Percentiles rank a stretch among this genome's conserved stretches.
These are phyloP conservation scores for Sebastes kiyomatsui DNA, from an alignment of 2,797 vertebrate species.

Conservation along the genomic window DNA sequence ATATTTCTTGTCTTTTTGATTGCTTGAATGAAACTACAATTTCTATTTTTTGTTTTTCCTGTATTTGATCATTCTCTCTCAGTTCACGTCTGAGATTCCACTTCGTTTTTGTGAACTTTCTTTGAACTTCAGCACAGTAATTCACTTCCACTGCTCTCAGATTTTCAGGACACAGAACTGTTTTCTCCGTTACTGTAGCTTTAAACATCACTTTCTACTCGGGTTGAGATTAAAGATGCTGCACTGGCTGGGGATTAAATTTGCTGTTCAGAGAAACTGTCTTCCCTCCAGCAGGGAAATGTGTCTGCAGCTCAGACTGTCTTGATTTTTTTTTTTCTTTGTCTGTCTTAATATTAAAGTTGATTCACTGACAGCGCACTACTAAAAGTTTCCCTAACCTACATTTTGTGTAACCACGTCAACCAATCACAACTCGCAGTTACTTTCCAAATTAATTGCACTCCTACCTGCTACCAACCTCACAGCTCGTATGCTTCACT, in stretches of 20 bases:
- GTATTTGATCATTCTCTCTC: neutral
- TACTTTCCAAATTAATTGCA: neutral
- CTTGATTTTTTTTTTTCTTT: neutral
- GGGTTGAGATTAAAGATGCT: conserved; percentile 18
- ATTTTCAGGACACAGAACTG: neutral
- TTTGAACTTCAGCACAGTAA: conserved; percentile 3
- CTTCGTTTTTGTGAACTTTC: neutral
- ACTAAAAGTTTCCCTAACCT: neutral
- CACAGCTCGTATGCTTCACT: neutral
- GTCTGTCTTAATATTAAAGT: neutral
- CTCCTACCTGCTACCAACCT: conserved; percentile 20
- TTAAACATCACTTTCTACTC: neutral
- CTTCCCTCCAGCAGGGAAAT: conserved; percentile 2
- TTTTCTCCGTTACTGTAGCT: conserved; percentile 22
- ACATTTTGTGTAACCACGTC: conserved; percentile 3
- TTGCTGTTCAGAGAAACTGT: neutral
- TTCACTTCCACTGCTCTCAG: conserved; percentile 1
- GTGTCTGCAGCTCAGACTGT: neutral
- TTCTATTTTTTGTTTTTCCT: neutral
- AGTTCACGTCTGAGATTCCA: neutral
- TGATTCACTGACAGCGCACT: neutral
- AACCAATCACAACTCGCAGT: conserved; percentile 33
- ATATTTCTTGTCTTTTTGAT: neutral
- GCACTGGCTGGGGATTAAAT: conserved; percentile 7
- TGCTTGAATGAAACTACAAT: neutral